These are phyloP conservation scores for Synanthedon andrenaeformis DNA, from an alignment of 2,888 invertebrate species.

Conservation along the genomic window DNA sequence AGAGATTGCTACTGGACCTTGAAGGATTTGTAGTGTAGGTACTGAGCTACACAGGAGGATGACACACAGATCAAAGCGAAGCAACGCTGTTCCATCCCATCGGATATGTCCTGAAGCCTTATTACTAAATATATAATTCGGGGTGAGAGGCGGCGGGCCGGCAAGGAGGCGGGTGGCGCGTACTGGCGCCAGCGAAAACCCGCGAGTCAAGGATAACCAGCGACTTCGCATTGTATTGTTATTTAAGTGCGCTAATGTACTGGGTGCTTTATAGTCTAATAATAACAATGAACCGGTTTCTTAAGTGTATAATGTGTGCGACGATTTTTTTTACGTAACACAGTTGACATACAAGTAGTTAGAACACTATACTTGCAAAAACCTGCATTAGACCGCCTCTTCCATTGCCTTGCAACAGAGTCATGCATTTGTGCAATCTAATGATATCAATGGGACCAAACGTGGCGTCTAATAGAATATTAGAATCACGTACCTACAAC, in stretches of 20 bases:
- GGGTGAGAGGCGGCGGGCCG: slow-evolving; percentile 10
- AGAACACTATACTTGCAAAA: neutral
- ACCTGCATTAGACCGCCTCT: no score
- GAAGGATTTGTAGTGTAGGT: neutral
- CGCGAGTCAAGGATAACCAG: slow-evolving; percentile 45
- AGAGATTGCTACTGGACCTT: no score
- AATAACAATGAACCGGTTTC: neutral
- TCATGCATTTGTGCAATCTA: no score
- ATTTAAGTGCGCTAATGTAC: neutral
- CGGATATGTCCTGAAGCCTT: neutral
- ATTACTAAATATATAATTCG: slow-evolving; percentile 27
- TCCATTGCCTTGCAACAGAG: no score
- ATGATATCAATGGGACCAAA: no score
- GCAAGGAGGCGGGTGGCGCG: slow-evolving; percentile 10
- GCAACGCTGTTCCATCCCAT: no score
- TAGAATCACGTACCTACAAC: no score
- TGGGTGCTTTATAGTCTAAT: neutral
- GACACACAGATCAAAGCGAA: neutral
- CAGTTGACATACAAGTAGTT: neutral
- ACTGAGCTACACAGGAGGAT: slow-evolving; percentile 6
- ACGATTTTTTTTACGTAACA: neutral
- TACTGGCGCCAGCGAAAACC: slow-evolving; percentile 34
- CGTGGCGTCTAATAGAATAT: no score
- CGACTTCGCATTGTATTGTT: slow-evolving; percentile 10
- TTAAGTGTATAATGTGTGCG: neutral